Evolutionary conservation across 2,113 vertebrate species (phyloP), one percentile per base, ranked within the genome.

Genomic region (Calidris pugnax): DNA sequence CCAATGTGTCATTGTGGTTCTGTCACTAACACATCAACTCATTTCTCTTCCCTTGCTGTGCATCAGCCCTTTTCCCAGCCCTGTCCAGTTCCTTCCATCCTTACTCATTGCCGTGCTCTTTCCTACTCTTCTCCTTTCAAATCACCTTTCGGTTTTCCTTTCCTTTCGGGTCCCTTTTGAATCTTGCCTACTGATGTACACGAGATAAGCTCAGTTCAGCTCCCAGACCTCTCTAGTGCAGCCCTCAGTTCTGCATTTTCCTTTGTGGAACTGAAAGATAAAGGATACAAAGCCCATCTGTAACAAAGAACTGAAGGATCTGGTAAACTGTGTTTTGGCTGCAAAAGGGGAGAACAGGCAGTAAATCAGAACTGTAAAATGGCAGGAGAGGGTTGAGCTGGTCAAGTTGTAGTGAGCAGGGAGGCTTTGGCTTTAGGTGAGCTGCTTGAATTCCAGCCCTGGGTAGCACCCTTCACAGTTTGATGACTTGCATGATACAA

Each of bases 101-200:
- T 74, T 92, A 55, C 79, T 95, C 53, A 39, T 85, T 56, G 87
- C 69, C 1, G 3, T 78, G 73, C 67, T 90, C 86, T 93, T 95
- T 90, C 85, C 69, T 88, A 17, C 57, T 82, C 79, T 56, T 74
- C 22, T 91, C 26, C 76, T 87, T 96, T 96, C 33, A 90, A 89
- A 55, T 95, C 90, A 94, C 76, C 69, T 96, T 89, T 97, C 14
- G 28, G 67, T 73, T 79, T 92, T 90, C 74, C 66, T 93, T 93
- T 82, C 84, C 77, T 66, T 78, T 48, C 7, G 47, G 27, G 89
- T 93, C 77, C 24, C 28, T 83, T 97, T 98, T 93, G 84, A 91
- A 91, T 95, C 93, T 95, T 90, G 55, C 39, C 86, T 78, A 12
- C 41, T 85, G 77, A 77, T 47, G 33, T 89, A 89, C 23, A 13